Percentiles rank a stretch among this genome's conserved stretches.
These are phyloP conservation scores for Subacronicta megacephala DNA, from an alignment of 2,888 invertebrate genomes.

Conservation along the genomic window DNA sequence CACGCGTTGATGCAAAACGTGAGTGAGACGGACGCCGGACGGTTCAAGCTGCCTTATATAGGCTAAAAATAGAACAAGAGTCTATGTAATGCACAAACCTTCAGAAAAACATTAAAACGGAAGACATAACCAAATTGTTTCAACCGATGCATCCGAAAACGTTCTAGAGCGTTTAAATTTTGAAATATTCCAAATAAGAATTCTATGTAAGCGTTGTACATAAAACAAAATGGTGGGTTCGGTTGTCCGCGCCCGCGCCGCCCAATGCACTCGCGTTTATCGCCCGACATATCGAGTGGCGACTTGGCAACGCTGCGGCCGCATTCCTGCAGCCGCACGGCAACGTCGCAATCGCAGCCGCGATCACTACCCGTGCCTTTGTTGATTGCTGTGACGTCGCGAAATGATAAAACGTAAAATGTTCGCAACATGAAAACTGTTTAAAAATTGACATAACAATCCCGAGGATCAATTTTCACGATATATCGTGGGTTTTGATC, in stretches of 20 bases:
- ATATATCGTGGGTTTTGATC: slow-evolving; percentile 1
- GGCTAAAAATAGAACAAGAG: slow-evolving; percentile 68
- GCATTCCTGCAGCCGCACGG: slow-evolving; percentile 81
- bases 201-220: slow-evolving; percentile 64
- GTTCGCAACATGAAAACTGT: slow-evolving; percentile 74
- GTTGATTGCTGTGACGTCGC: slow-evolving; percentile 76
- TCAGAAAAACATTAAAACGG: slow-evolving; percentile 28
- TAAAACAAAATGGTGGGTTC: slow-evolving; percentile 78
- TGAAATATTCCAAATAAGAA: slow-evolving; percentile 46
- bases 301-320: slow-evolving; percentile 82
- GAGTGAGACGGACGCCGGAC: slow-evolving; percentile 68
- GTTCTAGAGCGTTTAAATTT: slow-evolving; percentile 30
- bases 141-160: slow-evolving; percentile 18
- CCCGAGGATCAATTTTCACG: slow-evolving; percentile 17
- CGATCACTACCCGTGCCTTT: slow-evolving; percentile 74
- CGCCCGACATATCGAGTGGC: slow-evolving; percentile 71
- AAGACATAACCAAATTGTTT: slow-evolving; percentile 20
- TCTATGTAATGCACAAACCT: slow-evolving; percentile 28
- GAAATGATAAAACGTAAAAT: slow-evolving; percentile 74
- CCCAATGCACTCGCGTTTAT: slow-evolving; percentile 86
- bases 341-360: slow-evolving; percentile 83
- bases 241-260: slow-evolving; percentile 78
- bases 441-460: slow-evolving; percentile 19
- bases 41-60: slow-evolving; percentile 66
- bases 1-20: slow-evolving; percentile 64